phyloP scores from a whole-genome alignment of 2,113 vertebrate genomes.

The Xerus inauris region DNA sequence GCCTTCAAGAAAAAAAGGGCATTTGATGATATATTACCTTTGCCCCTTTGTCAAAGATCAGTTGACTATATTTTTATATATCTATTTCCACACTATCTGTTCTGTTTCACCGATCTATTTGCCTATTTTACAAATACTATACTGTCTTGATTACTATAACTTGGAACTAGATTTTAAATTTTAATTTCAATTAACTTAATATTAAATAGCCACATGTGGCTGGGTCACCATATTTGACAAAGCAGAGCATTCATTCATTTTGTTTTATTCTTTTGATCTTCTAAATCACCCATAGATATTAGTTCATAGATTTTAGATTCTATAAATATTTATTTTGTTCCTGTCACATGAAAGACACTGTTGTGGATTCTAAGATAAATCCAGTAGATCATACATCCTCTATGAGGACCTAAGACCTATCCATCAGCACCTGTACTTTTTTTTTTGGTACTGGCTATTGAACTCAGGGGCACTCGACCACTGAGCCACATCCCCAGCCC shows the following conservation, averaged over 20 bases:
- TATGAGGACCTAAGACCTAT: not conserved
- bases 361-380: conserved; percentile 6
- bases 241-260: not conserved
- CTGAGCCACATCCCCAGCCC: too few relatives aligned
- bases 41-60: not conserved
- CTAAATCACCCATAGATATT: not conserved
- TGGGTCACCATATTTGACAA: not conserved
- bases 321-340: conserved; percentile 4
- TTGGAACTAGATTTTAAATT: conserved; percentile 25
- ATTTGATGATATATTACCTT: not conserved
- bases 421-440: not conserved
- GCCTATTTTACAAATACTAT: not conserved
- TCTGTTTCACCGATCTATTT: not conserved
- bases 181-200: not conserved
- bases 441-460: too few relatives aligned
- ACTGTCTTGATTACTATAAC: not conserved
- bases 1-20: not conserved
- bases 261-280: conserved; percentile 35
- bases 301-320: not conserved
- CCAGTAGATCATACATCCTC: not conserved
- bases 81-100: not conserved
- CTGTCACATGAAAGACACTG: not conserved
- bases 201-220: not conserved
- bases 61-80: not conserved
- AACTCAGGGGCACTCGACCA: too few relatives aligned